Evolutionary conservation across 2,113 vertebrate species (phyloP).

Genomic region (Phrynocephalus versicolor): DNA sequence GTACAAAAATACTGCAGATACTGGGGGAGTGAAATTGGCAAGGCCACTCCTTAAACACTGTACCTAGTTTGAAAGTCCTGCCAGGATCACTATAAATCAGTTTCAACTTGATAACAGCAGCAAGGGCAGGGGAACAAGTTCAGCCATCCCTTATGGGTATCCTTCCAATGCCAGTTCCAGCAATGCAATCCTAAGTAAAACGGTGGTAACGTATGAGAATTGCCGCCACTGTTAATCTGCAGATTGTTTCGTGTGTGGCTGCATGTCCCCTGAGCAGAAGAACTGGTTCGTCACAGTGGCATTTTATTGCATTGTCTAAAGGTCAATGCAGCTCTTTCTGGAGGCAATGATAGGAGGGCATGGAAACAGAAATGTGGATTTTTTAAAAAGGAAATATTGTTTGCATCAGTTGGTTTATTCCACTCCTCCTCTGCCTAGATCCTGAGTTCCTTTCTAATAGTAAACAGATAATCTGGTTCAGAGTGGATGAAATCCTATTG

Average conservation of each 20-base stretch:
- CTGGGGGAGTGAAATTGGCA: too few species aligned
- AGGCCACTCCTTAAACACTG: too few species aligned
- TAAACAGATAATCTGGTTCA: neutral
- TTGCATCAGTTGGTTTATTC: neutral
- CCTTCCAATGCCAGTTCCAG: neutral
- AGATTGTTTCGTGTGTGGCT: neutral
- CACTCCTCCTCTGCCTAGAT: neutral
- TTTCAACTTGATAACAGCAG: too few species aligned
- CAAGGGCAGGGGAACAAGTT: neutral
- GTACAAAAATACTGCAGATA: too few species aligned
- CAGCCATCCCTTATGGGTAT: neutral
- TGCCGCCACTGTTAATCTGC: neutral
- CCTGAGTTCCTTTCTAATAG: neutral
- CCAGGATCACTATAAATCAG: too few species aligned
- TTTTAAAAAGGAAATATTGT: neutral
- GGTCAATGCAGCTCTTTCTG: neutral
- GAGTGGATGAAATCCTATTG: neutral
- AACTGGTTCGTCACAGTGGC: neutral
- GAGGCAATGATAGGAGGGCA: neutral
- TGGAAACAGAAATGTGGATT: neutral
- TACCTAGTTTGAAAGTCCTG: too few species aligned
- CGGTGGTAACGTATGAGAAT: too few species aligned
- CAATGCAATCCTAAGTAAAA: neutral
- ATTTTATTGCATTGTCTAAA: neutral
- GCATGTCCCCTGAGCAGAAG: neutral